Conservation (phyloP, 1,140 invertebrate species). For the Anastrepha ludens region DNA sequence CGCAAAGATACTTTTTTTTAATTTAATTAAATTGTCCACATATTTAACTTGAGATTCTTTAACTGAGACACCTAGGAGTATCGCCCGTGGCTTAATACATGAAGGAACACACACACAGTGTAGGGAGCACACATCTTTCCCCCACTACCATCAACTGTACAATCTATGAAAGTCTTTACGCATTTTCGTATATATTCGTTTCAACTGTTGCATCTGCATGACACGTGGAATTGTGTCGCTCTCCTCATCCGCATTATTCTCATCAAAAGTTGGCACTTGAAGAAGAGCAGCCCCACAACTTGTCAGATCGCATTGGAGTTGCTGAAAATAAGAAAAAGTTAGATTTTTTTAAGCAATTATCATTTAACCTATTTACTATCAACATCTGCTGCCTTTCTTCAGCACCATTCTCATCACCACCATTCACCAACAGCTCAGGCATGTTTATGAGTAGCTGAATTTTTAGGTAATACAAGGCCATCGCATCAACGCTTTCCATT, state of each 20-base stretch:
- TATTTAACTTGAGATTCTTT: no score
- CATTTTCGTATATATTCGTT: conserved; percentile 54
- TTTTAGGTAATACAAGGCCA: conserved; percentile 12
- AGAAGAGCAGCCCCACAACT: conserved; percentile 57
- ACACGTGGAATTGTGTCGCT: neutral
- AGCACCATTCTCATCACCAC: neutral
- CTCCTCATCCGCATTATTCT: neutral
- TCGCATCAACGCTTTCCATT: conserved; percentile 8
- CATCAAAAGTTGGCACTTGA: conserved; percentile 7
- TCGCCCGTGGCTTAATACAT: no score
- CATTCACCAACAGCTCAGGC: neutral
- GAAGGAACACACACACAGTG: no score
- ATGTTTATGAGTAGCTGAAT: conserved; percentile 61
- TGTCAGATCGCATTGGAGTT: conserved; percentile 63
- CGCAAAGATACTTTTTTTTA: no score
- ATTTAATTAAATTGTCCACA: no score
- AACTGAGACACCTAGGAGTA: no score
- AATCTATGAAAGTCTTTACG: conserved; percentile 53
- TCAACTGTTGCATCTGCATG: conserved; percentile 51
- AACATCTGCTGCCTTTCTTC: conserved; percentile 11
- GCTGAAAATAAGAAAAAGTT: conserved; percentile 57
- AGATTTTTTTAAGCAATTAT: neutral
- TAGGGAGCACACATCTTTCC: neutral
- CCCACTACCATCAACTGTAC: conserved; percentile 16
- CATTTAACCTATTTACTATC: conserved; percentile 2